A percentile compares a stretch with the other conserved stretches of the same genome.
Conservation (phyloP, 1,140 invertebrate genomes). For the Aleiodes sp. region DNA sequence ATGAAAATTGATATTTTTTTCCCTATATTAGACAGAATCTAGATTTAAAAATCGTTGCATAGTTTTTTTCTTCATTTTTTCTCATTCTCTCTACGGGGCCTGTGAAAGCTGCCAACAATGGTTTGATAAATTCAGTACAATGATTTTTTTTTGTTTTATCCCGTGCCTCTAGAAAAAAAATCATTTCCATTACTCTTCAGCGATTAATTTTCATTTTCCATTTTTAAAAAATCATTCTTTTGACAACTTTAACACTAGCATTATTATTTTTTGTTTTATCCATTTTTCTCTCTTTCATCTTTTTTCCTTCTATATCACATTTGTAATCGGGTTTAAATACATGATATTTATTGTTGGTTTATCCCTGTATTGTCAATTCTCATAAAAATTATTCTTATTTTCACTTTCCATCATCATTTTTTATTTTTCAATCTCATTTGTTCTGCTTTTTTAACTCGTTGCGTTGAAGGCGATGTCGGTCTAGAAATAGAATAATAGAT, state of each 20-base stretch:
- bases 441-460: constrained; percentile 46
- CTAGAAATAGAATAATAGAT: constrained; percentile 60
- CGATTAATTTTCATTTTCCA: constrained; percentile 3
- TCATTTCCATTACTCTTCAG: neutral
- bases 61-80: neutral
- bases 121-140: constrained; percentile 3
- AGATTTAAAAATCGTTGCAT: constrained; percentile 8
- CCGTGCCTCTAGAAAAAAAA: neutral
- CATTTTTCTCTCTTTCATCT: constrained; percentile 12
- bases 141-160: neutral
- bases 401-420: constrained; percentile 39
- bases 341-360: constrained; percentile 66
- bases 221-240: constrained; percentile 7
- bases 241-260: constrained; percentile 22
- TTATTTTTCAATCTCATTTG: constrained; percentile 23
- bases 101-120: neutral
- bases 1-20: neutral
- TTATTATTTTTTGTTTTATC: constrained; percentile 24
- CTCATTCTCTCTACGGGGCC: neutral
- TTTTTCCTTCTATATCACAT: constrained; percentile 59
- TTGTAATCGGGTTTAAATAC: constrained; percentile 60
- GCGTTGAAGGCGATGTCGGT: constrained; percentile 62
- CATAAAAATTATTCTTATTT: constrained; percentile 46
- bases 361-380: constrained; percentile 67
- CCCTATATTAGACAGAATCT: neutral